phyloP scores from a whole-genome alignment of 2,113 vertebrate genomes.

The Sorex fumeus region DNA sequence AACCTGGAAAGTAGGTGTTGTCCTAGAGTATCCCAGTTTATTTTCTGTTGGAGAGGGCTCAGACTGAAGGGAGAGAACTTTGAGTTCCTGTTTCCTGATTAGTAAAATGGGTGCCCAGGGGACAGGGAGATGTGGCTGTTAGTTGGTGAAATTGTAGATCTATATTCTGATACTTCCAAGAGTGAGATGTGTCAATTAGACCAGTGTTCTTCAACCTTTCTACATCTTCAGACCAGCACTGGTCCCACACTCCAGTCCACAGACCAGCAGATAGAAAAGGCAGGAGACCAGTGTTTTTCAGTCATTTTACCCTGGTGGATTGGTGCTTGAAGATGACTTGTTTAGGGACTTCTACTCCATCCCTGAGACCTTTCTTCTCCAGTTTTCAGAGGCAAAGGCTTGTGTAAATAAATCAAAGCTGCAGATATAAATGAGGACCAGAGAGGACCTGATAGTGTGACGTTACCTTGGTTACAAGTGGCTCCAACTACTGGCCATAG shows the following conservation, averaged over 20 bases:
- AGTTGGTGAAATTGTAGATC: not conserved
- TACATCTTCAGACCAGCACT: no score
- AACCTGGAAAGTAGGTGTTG: not conserved
- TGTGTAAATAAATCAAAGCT: not conserved
- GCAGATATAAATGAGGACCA: conserved; percentile 1
- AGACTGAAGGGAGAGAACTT: not conserved
- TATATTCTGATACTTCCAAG: not conserved
- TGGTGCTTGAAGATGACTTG: no score
- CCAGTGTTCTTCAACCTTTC: no score
- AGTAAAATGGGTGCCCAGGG: not conserved
- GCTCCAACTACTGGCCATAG: not conserved
- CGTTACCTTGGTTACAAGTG: not conserved
- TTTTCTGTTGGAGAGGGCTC: not conserved
- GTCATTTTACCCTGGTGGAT: no score
- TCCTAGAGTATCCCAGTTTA: not conserved
- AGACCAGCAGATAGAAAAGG: no score
- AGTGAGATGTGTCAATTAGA: not conserved
- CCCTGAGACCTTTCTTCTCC: conserved; percentile 33
- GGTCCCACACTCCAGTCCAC: no score
- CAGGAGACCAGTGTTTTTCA: no score
- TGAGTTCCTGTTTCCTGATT: not conserved
- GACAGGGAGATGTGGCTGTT: not conserved
- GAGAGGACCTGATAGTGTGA: not conserved
- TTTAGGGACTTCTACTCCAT: not conserved
- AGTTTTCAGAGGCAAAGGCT: conserved; percentile 32